Conservation (phyloP, 1,140 invertebrate species). For the Pollicipes pollicipes region DNA sequence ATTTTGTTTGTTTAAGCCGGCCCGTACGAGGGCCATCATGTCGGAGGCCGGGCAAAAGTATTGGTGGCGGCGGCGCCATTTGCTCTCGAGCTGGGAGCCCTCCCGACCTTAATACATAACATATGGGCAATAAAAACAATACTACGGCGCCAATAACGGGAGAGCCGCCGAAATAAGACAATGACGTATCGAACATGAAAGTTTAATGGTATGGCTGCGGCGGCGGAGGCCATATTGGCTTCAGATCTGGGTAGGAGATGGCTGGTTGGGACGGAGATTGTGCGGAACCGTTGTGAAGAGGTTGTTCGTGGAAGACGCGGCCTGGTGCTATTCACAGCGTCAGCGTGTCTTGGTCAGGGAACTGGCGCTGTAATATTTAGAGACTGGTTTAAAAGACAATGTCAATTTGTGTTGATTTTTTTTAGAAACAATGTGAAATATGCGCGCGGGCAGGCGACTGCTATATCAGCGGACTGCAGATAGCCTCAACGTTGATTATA, state of each 20-base stretch:
- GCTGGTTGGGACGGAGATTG: neutral
- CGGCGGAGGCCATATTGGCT: neutral
- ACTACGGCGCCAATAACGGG: neutral
- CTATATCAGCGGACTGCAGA: too few species aligned
- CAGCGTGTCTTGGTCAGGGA: too few species aligned
- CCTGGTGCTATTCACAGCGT: too few species aligned
- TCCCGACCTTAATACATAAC: neutral
- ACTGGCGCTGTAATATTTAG: too few species aligned
- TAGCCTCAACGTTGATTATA: too few species aligned
- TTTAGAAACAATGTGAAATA: too few species aligned
- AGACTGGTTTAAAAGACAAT: too few species aligned
- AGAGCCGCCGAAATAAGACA: neutral
- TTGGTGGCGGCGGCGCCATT: neutral
- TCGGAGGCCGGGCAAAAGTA: neutral
- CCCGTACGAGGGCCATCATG: neutral
- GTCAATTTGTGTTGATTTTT: too few species aligned
- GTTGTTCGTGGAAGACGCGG: too few species aligned
- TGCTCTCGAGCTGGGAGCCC: too few species aligned
- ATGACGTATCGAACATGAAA: slow-evolving; percentile 1
- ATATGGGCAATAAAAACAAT: slow-evolving; percentile 2
- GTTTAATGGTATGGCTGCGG: neutral
- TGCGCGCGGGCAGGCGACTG: too few species aligned
- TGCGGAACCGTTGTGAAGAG: neutral
- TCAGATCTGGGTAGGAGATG: neutral
- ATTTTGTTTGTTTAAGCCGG: slow-evolving; percentile 2